phyloP scores from a whole-genome alignment of 1,140 invertebrate genomes.

The Drosophila pachea region DNA sequence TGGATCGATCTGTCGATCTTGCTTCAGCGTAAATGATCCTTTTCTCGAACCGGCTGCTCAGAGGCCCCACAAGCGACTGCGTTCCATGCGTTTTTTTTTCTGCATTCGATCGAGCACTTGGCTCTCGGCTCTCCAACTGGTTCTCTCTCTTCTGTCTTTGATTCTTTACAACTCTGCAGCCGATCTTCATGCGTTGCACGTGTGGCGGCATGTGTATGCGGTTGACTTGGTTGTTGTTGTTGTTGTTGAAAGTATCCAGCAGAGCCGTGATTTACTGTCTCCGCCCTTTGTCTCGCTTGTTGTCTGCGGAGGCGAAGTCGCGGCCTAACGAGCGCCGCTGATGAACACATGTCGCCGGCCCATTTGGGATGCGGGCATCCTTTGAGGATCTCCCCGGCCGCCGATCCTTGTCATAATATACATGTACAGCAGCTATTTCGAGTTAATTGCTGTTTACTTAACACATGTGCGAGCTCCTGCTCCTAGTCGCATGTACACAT shows the following conservation, averaged over 20 bases:
- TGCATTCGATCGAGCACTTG: slow-evolving; percentile 23
- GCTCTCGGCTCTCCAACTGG: slow-evolving; percentile 51
- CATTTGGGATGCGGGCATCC: slow-evolving; percentile 25
- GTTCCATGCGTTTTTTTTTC: slow-evolving; percentile 8
- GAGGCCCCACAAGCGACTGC: slow-evolving; percentile 48
- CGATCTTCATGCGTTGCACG: slow-evolving; percentile 61
- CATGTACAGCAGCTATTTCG: slow-evolving; percentile 28
- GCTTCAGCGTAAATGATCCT: slow-evolving; percentile 27
- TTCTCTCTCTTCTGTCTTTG: slow-evolving; percentile 41
- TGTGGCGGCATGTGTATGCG: slow-evolving; percentile 20
- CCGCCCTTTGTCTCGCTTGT: slow-evolving; percentile 35
- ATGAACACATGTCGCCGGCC: slow-evolving; percentile 58
- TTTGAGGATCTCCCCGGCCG: slow-evolving; percentile 3
- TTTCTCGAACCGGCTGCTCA: slow-evolving; percentile 43
- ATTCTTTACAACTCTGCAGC: slow-evolving; percentile 28
- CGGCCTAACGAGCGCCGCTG: slow-evolving; percentile 47
- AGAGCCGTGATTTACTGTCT: slow-evolving; percentile 49
- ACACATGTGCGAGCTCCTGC: slow-evolving; percentile 59
- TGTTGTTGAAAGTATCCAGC: slow-evolving; percentile 17
- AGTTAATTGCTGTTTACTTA: slow-evolving; percentile 40
- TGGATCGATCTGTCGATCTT: not conserved
- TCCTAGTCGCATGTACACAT: slow-evolving; percentile 25
- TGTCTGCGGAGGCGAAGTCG: slow-evolving; percentile 27
- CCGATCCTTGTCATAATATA: slow-evolving; percentile 38
- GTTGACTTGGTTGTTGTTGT: slow-evolving; percentile 5